Evolutionary conservation across 2,113 vertebrate species (phyloP).

Genomic region (Sialia sialis): DNA sequence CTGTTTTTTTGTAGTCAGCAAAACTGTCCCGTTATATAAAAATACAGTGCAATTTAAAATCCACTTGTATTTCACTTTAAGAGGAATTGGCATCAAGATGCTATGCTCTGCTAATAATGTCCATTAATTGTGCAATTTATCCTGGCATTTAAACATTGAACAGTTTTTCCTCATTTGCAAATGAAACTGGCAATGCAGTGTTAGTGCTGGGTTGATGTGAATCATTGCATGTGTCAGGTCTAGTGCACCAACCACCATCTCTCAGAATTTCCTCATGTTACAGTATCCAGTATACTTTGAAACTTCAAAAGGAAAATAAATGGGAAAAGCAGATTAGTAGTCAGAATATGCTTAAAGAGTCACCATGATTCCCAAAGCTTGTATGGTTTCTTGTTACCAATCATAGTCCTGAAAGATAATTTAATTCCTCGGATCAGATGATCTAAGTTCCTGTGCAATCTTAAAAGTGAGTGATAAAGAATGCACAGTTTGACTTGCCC

Average conservation of each 20-base stretch:
- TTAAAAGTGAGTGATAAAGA: neutral
- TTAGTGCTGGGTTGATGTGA: neutral
- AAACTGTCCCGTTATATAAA: neutral
- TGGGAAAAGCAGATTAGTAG: neutral
- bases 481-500: neutral
- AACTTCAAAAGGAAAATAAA: neutral
- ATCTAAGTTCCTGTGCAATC: neutral
- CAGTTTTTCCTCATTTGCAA: neutral
- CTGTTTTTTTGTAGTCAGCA: conserved; percentile 9
- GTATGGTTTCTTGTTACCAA: neutral
- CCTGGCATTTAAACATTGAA: conserved; percentile 14
- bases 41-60: neutral
- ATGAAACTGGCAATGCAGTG: neutral
- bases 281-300: neutral
- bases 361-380: neutral
- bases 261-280: neutral
- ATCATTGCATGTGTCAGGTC: neutral
- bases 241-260: neutral
- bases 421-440: neutral
- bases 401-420: neutral
- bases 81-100: neutral
- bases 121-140: conserved; percentile 41
- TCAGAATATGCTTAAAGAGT: neutral
- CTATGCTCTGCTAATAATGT: neutral
- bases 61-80: conserved; percentile 11